Base-by-base conservation (phyloP, 2,113 vertebrate genomes). In the Oncorhynchus kisutch region DNA sequence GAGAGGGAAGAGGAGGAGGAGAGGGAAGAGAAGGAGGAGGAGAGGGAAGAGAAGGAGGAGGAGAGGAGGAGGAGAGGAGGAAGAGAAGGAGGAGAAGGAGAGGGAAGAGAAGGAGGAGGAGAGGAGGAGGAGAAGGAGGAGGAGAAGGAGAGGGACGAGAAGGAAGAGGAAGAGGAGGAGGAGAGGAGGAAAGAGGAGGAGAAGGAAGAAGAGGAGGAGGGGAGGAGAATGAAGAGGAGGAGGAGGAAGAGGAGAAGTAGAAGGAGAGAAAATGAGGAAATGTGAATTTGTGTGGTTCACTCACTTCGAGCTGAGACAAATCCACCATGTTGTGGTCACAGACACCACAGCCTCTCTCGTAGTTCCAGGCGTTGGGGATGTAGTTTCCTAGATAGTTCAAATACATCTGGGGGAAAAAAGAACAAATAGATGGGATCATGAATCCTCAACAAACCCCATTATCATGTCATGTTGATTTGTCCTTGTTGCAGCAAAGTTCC, bases 301-400 rank as follows among this genome's bases (percentile, higher is more conserved):
- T 95, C 93, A 99, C 98, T 79, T 85, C 82, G 73, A 93, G 71
- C 73, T 91, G 79, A 77, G 96, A 95, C 70, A 98, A 87, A 80
- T 98, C 95, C 82, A 97, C 7, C 65, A 94, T 82, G 77, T 97
- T 93, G 49, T 93, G 76, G 73, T 98, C 94, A 88, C 98, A 99
- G 81, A 92, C 73, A 74, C 74, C 83, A 75, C 98, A 99, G 80
- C 96, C 97, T n/a, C 83, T 90, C 81, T 98, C 96, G 71, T 92
- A 95, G 74, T 95, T 98, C 98, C 98, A 99, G 24, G 90, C 84
- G 81, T 97, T 95, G 70, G 98, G 98, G 49, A 99, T 90, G 75
- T 99, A 99, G 92, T 99, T 99, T 80, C 92, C 94, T 82, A 99
- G 94, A 87, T 97, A 97, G 91, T 98, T 98, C 80, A 99, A 89